Evolutionary conservation across 2,797 vertebrate genomes (phyloP), one percentile per base, ranked within the genome.

Genomic region (Anas capensis): DNA sequence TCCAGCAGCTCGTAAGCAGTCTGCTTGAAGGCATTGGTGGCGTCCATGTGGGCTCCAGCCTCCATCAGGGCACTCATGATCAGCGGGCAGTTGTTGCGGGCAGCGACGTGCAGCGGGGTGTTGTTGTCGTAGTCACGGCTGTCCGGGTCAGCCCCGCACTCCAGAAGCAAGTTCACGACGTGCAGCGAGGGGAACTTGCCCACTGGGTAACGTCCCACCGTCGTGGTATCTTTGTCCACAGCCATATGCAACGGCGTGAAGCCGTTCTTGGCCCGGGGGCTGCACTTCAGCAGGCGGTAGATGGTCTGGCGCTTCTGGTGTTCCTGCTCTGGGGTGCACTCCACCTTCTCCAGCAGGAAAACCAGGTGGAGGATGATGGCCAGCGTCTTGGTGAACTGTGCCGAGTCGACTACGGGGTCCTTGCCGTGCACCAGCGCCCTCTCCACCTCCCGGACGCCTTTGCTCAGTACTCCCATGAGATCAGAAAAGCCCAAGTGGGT

Each of bases 41-140:
- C 98, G 0, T 99, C 99, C 81, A 99, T 99, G 91, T 99, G 99
- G 36, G 99, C 98, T 20, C 99, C 99, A 0, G 98, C 98, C 75
- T 98, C 98, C 69, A 99, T 98, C 14, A 99, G 98, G 53, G 98
- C 97, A 2, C 97, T 98, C 99, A 99, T 99, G 95, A 99, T 98
- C 70, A 98, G 98, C 0, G 99, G 98, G 92, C 98, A 99, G 82
- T 98, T 98, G 91, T 99, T 99, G 86, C 96, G 97, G n/a, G 99
- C 99, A 0, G 99, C 98, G 1, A 99, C 68, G 64, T 99, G 99
- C 93, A 99, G 98, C 0, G 99, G 99, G 4, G 99, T 99, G 97
- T 99, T 99, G 98, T 99, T 99, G 94, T 99, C 99, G 0, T 98
- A 98, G 98, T 99, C 99, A 0, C 99, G 98, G 8, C 99, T 98